Evolutionary conservation across 2,888 invertebrate genomes (phyloP), one percentile per base, ranked within the genome.

Genomic region (Gymnocheta viridis): DNA sequence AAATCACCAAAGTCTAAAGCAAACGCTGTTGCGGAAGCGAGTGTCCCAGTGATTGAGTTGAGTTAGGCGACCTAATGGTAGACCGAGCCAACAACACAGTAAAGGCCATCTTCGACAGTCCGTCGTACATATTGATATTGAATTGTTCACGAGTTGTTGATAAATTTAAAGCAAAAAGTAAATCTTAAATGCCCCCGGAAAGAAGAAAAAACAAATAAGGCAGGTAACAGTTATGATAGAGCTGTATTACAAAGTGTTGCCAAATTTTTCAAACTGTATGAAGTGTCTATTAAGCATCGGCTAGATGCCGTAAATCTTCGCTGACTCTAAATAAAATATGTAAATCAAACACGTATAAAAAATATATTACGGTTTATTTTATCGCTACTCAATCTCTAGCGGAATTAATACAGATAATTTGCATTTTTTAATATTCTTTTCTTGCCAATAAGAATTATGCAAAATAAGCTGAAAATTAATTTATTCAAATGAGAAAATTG

Each of bases 401-500:
- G 38, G 2, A 54, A 24, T 51, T 27, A 22, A 44, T 44, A n/a
- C n/a, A n/a, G n/a, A 5, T 29, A 17, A 67, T 22, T 64, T 51
- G 51, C 35, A 35, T 41, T 41, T 47, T 64, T 41, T 27, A 29
- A 67, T 56, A 49, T 38, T 49, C 19, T 51, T 49, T 51, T 41
- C 41, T 27, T 47, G 22, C 12, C 35, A 35, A 22, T 24, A 73
- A 49, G 17, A 32, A 32, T 66, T 82, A 41, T 66, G 70, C 77
- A 29, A 76, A 82, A 70, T 49, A 70, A 64, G 74, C 49, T 41
- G 10, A 64, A 66, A 77, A 66, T 67, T 67, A 82, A 78, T 77
- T 73, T 78, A 82, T 78, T 78, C 54, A 67, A 73, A 78, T 74
- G 38, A 64, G 29, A 38, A 69, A 66, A 77, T 82, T 72, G 35